Evolutionary conservation across 2,888 invertebrate genomes (phyloP).

Genomic region (Hydrotaea cyrtoneurina): DNA sequence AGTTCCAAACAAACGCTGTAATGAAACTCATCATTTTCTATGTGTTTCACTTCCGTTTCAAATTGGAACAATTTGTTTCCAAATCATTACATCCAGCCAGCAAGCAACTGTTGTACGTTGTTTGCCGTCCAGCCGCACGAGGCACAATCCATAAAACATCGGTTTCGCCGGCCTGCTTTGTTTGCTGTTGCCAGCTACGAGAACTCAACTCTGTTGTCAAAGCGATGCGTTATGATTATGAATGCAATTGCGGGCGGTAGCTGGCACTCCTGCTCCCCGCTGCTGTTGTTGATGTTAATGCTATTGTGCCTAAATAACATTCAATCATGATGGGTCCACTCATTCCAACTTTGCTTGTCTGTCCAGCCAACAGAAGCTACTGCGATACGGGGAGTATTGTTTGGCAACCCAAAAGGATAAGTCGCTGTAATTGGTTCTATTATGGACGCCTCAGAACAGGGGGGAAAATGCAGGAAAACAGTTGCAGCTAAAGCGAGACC

Average conservation of each 20-base stretch:
- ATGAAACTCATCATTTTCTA: slow-evolving; percentile 28
- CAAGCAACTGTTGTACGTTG: neutral
- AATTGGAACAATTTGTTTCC: slow-evolving; percentile 22
- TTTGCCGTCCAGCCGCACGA: neutral
- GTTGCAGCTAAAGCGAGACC: no score
- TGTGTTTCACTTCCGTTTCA: neutral
- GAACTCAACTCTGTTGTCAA: neutral
- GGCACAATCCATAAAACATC: neutral
- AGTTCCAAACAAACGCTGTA: slow-evolving; percentile 16
- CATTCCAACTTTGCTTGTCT: neutral
- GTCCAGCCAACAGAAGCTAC: slow-evolving; percentile 6
- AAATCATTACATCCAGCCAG: slow-evolving; percentile 24
- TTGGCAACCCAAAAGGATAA: slow-evolving; percentile 16
- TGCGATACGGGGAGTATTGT: neutral
- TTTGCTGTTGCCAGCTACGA: neutral
- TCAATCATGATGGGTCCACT: slow-evolving; percentile 12
- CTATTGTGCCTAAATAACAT: slow-evolving; percentile 31
- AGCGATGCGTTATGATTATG: slow-evolving; percentile 25
- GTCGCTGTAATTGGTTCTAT: slow-evolving; percentile 31
- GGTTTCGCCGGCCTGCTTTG: neutral
- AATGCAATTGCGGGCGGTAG: neutral
- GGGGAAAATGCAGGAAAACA: neutral
- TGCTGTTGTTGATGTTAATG: slow-evolving; percentile 11
- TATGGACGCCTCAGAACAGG: neutral
- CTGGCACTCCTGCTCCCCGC: neutral